Base-by-base conservation (phyloP, 2,888 invertebrate species). In the Timema cristinae region DNA sequence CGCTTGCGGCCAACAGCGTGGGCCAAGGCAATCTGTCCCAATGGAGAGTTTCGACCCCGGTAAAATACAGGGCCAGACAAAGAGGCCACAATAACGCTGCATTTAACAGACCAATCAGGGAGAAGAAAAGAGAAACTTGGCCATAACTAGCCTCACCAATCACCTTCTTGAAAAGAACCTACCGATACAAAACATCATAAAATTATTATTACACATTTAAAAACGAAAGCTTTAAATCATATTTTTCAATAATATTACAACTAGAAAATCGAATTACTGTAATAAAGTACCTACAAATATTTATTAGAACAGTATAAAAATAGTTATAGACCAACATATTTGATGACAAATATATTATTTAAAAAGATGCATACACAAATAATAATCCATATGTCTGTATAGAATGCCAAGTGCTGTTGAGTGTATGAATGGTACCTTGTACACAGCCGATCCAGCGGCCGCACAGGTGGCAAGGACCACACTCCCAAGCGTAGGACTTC, bases 81-180 rank as follows among this genome's bases (percentile, higher is more conserved):
- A 96, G 84, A n/a, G 97, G 97, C 96, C 97, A 97, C 79, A 97
- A 85, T 73, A 97, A 84, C 7, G 93, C 86, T 16, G 94, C 91
- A 82, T 96, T 95, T 80, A 96, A 88, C 77, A 95, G 85, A 67
- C 97, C 97, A 78, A 98, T 88, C 50, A 95, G 88, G 0, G 95
- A 93, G 85, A 97, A 96, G 83, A 97, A 96, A 77, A 98, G 84
- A 4, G 97, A 95, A 71, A 96, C 91, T 84, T 97, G 95, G 6
- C 95, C 96, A 72, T 93, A 91, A 72, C 92, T 94, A 74, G 96
- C 94, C 79, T 95, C 95, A 13, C 97, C 97, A 84, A 97, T 92
- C 77, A 96, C 91, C 84, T 95, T 94, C 80, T 95, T 93, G 84
- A 97, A 97, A 80, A 96, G 87, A 78, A 98, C 97, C 94, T 97